Conservation (phyloP, 2,888 invertebrate genomes). For the Drosophila phalerata region DNA sequence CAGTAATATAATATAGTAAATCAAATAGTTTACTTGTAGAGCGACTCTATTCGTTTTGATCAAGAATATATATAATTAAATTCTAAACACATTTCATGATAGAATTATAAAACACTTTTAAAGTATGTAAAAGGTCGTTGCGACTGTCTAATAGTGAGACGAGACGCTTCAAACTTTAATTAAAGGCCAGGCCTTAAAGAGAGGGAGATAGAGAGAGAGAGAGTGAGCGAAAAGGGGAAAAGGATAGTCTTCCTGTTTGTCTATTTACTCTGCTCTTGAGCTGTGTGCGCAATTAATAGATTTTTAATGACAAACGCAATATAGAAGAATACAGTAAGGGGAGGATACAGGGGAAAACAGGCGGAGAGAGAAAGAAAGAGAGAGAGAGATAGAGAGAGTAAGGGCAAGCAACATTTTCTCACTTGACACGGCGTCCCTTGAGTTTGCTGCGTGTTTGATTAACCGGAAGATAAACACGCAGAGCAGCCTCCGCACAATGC, state of each 20-base stretch:
- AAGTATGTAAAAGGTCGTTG: constrained; percentile 27
- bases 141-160: constrained; percentile 62
- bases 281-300: constrained; percentile 82
- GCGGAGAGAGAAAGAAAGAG: background rate
- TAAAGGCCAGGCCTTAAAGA: constrained; percentile 30
- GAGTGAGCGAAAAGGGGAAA: background rate
- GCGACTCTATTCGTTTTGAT: too few species aligned
- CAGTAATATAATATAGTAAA: too few species aligned
- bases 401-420: constrained; percentile 37
- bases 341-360: background rate
- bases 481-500: constrained; percentile 49
- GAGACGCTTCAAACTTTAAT: constrained; percentile 43
- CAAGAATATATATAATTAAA: background rate
- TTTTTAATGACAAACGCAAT: constrained; percentile 76
- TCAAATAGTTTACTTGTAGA: too few species aligned
- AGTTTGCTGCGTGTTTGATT: constrained; percentile 78
- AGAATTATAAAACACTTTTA: background rate
- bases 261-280: constrained; percentile 62
- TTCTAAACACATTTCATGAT: background rate
- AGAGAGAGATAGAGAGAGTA: background rate
- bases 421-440: constrained; percentile 59
- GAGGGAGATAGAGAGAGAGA: background rate
- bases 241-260: constrained; percentile 23
- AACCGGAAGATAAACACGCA: constrained; percentile 82
- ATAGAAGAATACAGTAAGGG: constrained; percentile 17